These are phyloP conservation scores for Pseudococcus longispinus DNA, from an alignment of 2,888 invertebrate genomes.

Conservation along the genomic window DNA sequence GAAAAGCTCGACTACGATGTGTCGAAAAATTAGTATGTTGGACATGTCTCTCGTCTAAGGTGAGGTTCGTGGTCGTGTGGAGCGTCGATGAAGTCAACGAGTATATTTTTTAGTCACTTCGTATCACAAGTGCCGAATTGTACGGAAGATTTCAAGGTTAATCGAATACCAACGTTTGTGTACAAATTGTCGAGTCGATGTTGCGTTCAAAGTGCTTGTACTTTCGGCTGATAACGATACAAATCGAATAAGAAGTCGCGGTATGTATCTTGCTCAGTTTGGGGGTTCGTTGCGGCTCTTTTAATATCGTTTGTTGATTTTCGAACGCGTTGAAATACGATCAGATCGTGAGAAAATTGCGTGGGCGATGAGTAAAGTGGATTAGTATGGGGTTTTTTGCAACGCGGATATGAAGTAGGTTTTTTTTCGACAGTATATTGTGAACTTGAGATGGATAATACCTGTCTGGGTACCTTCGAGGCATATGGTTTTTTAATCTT, in stretches of 20 bases:
- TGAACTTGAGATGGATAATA: not conserved
- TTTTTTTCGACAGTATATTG: not conserved
- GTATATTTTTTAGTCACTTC: not conserved
- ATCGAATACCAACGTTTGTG: not conserved
- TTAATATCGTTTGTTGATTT: not conserved
- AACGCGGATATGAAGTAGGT: not conserved
- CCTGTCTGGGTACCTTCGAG: not conserved
- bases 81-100: not conserved
- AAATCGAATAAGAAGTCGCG: not conserved
- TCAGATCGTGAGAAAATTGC: not conserved
- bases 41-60: not conserved
- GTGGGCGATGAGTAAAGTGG: not conserved
- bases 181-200: not conserved
- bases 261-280: not conserved
- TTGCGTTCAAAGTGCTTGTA: not conserved
- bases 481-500: slow-evolving; percentile 14
- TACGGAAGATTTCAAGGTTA: not conserved
- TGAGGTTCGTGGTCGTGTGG: not conserved
- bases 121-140: not conserved
- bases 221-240: not conserved
- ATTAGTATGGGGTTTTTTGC: not conserved
- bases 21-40: not conserved
- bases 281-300: not conserved
- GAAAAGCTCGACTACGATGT: not conserved
- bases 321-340: not conserved